These are phyloP conservation scores for Glossophaga mutica DNA, from an alignment of 2,797 vertebrate species.

Conservation along the genomic window DNA sequence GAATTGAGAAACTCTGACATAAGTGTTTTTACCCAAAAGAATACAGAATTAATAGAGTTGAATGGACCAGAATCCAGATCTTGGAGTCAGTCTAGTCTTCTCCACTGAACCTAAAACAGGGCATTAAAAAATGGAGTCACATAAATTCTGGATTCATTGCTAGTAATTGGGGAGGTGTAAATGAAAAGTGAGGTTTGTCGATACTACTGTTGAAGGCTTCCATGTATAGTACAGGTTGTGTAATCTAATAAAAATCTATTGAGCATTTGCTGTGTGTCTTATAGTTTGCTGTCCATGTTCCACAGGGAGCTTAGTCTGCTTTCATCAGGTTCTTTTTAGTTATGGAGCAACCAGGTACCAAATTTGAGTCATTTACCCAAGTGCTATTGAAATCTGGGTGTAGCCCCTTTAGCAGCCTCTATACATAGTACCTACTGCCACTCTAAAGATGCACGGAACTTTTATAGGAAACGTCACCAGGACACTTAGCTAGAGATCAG, in stretches of 20 bases:
- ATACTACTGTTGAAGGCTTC: neutral
- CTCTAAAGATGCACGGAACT: neutral
- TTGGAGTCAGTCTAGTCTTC: neutral
- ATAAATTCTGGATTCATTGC: neutral
- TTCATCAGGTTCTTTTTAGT: neutral
- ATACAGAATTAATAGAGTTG: neutral
- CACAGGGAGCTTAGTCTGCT: neutral
- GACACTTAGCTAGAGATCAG: neutral
- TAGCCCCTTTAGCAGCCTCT: neutral
- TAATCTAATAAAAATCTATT: neutral
- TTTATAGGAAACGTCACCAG: neutral
- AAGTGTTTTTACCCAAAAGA: neutral
- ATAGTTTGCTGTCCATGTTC: neutral
- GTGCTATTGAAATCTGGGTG: neutral
- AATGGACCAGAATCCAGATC: neutral
- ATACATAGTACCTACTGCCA: neutral
- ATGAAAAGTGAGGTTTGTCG: neutral
- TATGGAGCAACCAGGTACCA: neutral
- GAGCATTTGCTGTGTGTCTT: neutral
- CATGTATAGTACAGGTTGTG: neutral
- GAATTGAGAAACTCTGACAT: neutral
- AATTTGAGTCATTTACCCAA: constrained; percentile 2
- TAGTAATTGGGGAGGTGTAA: neutral
- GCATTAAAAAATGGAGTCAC: neutral
- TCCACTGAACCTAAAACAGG: neutral